A percentile compares a stretch with the other conserved stretches of the same genome.
These are phyloP conservation scores for Synanthedon formicaeformis DNA, from an alignment of 2,888 invertebrate species.

Conservation along the genomic window DNA sequence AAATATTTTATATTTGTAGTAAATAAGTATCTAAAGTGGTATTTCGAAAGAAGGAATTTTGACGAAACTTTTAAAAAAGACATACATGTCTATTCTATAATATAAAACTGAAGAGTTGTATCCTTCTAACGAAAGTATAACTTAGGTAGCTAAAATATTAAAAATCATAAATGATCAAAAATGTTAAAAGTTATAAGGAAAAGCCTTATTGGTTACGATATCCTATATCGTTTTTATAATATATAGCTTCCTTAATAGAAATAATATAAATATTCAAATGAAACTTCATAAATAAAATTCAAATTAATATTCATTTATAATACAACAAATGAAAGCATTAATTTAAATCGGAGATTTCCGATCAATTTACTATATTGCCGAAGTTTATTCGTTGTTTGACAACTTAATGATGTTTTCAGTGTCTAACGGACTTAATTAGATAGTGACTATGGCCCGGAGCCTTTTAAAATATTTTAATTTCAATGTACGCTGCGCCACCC, in stretches of 20 bases:
- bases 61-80: too few relatives aligned
- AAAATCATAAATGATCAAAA: too few relatives aligned
- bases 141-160: too few relatives aligned
- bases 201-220: too few relatives aligned
- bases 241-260: background rate
- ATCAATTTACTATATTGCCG: constrained; percentile 28
- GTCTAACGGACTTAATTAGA: constrained; percentile 36
- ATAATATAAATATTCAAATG: background rate
- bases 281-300: background rate
- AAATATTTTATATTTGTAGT: too few relatives aligned
- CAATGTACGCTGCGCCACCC: constrained; percentile 37
- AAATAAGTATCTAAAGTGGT: too few relatives aligned
- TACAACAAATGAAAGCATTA: constrained; percentile 14
- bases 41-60: too few relatives aligned
- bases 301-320: background rate
- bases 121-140: too few relatives aligned
- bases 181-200: too few relatives aligned
- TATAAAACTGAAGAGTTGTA: too few relatives aligned
- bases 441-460: constrained; percentile 24
- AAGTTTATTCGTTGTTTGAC: constrained; percentile 37
- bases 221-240: background rate
- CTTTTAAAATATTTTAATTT: constrained; percentile 39
- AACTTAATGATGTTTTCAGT: constrained; percentile 41
- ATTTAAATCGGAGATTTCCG: constrained; percentile 14
- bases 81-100: too few relatives aligned